Evolutionary conservation across 2,888 invertebrate species (phyloP).

Genomic region (Catocala nupta): DNA sequence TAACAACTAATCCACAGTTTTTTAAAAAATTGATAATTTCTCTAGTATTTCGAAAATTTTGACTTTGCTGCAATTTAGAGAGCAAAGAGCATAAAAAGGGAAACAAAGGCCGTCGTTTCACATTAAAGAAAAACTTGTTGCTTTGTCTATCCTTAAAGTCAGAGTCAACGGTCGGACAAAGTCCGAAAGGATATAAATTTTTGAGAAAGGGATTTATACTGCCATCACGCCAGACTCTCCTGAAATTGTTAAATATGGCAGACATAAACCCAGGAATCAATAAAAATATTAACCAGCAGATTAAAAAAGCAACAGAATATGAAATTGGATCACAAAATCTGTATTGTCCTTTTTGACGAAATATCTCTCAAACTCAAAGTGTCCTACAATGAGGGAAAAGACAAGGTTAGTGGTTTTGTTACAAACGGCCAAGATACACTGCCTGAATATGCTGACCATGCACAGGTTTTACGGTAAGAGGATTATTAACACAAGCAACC

Average conservation of each 20-base stretch:
- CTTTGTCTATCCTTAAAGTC: conserved; percentile 20
- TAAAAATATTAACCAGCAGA: not conserved
- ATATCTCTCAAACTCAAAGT: not conserved
- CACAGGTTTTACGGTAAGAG: conserved; percentile 30
- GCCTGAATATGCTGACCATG: conserved; percentile 23
- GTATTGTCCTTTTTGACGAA: conserved; percentile 22
- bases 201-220: too few species aligned
- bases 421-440: conserved; percentile 17
- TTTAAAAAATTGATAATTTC: not conserved
- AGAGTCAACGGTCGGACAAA: too few species aligned
- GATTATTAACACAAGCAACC: conserved; percentile 49
- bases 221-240: too few species aligned
- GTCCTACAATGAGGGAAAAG: conserved; percentile 17
- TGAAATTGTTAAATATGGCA: not conserved
- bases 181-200: conserved; percentile 17
- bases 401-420: conserved; percentile 20
- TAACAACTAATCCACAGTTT: not conserved
- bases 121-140: conserved; percentile 19
- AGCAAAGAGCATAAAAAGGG: conserved; percentile 3
- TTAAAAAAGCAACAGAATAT: conserved; percentile 9
- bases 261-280: conserved; percentile 11
- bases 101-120: conserved; percentile 3
- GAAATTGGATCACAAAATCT: conserved; percentile 7
- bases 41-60: not conserved
- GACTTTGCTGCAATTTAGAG: conserved; percentile 1